These are phyloP conservation scores for Ganaspis sp. DNA, from an alignment of 1,140 invertebrate species.

Conservation along the genomic window DNA sequence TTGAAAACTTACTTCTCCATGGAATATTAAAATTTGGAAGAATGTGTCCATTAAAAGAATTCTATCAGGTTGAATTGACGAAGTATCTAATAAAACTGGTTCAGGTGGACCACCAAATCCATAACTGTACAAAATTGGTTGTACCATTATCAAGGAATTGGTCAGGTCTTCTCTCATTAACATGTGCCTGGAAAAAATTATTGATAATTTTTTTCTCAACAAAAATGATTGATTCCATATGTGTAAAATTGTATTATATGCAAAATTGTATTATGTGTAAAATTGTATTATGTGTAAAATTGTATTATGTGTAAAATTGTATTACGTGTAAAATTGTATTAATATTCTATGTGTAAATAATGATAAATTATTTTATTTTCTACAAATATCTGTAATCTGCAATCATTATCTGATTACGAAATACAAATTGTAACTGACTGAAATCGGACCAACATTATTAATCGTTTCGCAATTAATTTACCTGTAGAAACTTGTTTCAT, in stretches of 20 bases:
- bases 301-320: too few species aligned
- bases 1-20: conserved; percentile 89
- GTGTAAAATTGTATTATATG: too few species aligned
- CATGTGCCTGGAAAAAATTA: conserved; percentile 87
- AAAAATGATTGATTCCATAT: too few species aligned
- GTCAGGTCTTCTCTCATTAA: conserved; percentile 97
- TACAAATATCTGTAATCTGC: too few species aligned
- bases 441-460: too few species aligned
- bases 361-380: too few species aligned
- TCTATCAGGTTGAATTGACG: conserved; percentile 96
- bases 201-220: conserved; percentile 36
- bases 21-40: conserved; percentile 99
- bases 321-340: too few species aligned
- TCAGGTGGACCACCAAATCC: conserved; percentile 98
- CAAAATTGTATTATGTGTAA: too few species aligned
- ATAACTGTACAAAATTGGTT: conserved; percentile 99
- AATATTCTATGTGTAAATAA: too few species aligned
- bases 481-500: conserved; percentile 99
- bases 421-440: too few species aligned
- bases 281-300: too few species aligned
- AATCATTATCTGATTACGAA: too few species aligned
- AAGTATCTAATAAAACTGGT: conserved; percentile 97
- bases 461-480: conserved; percentile 63
- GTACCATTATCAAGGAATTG: conserved; percentile 99
- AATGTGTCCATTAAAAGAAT: conserved; percentile 99